A percentile compares a stretch with the other conserved stretches of the same genome.
Evolutionary conservation across 2,888 invertebrate genomes (phyloP).

Genomic region (Phyto melanocephala): DNA sequence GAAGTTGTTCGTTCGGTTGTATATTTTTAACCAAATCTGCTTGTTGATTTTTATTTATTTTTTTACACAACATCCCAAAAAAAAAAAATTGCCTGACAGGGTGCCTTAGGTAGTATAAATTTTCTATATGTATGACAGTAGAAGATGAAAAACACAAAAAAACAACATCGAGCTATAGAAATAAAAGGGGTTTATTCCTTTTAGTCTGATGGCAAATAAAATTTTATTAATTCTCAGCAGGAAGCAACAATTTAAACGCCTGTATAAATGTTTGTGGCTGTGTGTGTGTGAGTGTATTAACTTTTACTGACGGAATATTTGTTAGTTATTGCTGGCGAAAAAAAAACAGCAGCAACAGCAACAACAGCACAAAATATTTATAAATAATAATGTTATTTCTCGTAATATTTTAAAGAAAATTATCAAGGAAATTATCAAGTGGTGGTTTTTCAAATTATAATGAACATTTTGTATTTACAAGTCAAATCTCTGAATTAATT

Average conservation of each 20-base stretch:
- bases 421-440: conserved; percentile 61
- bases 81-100: conserved; percentile 57
- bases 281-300: conserved; percentile 30
- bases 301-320: background rate
- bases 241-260: conserved; percentile 35
- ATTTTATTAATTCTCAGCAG: conserved; percentile 74
- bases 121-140: background rate
- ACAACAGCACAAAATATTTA: conserved; percentile 24
- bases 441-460: conserved; percentile 53
- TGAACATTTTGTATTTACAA: conserved; percentile 45
- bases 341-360: background rate
- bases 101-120: conserved; percentile 36
- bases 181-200: conserved; percentile 48
- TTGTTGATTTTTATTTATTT: conserved; percentile 55
- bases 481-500: conserved; percentile 73
- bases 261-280: too few species aligned
- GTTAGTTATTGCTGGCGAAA: background rate
- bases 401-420: conserved; percentile 54
- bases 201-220: conserved; percentile 58
- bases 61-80: conserved; percentile 33
- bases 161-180: conserved; percentile 9
- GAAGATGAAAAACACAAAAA: conserved; percentile 10
- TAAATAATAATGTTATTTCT: conserved; percentile 50
- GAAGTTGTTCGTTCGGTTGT: conserved; percentile 25
- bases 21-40: conserved; percentile 36